Evolutionary conservation across 2,888 invertebrate species (phyloP), one percentile per base, ranked within the genome.

Genomic region (Andrena fulva): DNA sequence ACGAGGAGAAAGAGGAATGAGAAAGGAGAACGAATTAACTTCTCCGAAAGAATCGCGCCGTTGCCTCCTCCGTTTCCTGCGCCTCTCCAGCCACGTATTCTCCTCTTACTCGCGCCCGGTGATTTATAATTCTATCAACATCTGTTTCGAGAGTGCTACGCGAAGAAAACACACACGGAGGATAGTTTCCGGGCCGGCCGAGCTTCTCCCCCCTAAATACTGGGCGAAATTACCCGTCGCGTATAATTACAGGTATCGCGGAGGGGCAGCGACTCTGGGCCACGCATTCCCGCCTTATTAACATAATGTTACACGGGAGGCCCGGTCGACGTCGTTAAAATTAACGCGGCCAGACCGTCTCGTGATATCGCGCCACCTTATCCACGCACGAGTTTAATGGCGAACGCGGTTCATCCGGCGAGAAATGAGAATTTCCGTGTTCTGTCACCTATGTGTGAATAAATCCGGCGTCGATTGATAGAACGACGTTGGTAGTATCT

Each of bases 121-220:
- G 72, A 82, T 82, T 82, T 82, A 82, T 82, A 60, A 72, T 82
- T 81, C 77, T 69, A 66, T 82, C 82, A 54, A 64, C 72, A 75
- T 72, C 80, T 80, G 70, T 56, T 80, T 35, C 66, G 54, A 74
- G 56, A 42, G n/a, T 6, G 27, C 16, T 33, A 50, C 50, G 48
- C 29, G 66, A 75, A 56, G 56, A 67, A 81, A 62, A 72, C 35
- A 27, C 63, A 42, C 20, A 54, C 2, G 35, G 24, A 12, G 31
- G 35, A 72, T 62, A 68, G 54, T 73, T 80, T 80, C 60, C 50
- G 48, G 69, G 16, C 48, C 31, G 66, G 42, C 16, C 20, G 42
- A 31, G 69, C 69, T 66, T 59, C 42, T 62, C 31, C 48, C 48
- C 27, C 12, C 52, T n/a, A 62, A 73, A 48, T 33, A 33, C n/a